Conservation (phyloP, 2,797 vertebrate species). For the Amblyopsis hoosieri region DNA sequence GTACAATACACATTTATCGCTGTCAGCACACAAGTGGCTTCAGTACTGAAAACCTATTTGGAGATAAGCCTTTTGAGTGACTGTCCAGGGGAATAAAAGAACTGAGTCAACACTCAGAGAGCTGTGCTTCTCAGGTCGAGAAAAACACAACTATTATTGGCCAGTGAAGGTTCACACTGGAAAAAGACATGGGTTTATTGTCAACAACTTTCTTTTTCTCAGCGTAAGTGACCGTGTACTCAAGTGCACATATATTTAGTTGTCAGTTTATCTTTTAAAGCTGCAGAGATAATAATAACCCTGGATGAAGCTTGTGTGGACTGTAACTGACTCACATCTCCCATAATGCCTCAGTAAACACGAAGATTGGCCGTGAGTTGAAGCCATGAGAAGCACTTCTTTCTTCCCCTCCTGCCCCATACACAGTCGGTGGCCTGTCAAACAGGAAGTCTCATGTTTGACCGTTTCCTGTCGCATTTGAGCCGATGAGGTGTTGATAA, state of each 20-base stretch:
- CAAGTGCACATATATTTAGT: background rate
- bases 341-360: conserved; percentile 18
- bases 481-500: background rate
- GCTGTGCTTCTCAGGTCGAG: conserved; percentile 28
- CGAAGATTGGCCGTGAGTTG: conserved; percentile 7
- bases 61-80: background rate
- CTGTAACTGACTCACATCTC: conserved; percentile 16
- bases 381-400: background rate
- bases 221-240: conserved; percentile 10
- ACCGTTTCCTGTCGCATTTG: background rate
- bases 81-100: background rate
- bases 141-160: background rate
- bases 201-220: conserved; percentile 10
- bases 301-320: background rate
- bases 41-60: conserved; percentile 1
- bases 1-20: background rate
- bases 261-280: background rate
- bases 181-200: background rate
- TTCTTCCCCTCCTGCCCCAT: background rate
- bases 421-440: conserved; percentile 32
- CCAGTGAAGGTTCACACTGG: background rate
- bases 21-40: background rate
- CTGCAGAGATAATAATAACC: conserved; percentile 1
- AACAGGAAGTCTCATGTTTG: conserved; percentile 3
- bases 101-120: conserved; percentile 3